Base-by-base conservation (phyloP, 2,797 vertebrate genomes). In the Coranthus polyacanthus region DNA sequence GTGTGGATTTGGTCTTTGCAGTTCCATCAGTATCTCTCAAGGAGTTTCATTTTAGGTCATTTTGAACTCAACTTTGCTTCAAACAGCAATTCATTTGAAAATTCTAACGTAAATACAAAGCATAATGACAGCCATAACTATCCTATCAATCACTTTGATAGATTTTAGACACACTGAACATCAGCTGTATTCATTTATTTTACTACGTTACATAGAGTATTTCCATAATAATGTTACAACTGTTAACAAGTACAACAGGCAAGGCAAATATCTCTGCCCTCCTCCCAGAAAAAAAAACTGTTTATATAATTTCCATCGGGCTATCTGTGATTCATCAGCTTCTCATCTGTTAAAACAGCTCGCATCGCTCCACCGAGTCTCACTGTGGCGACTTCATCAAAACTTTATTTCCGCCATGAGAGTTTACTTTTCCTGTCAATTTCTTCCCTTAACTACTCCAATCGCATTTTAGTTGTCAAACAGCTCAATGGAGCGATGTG, bases 401-500 rank as follows among this genome's bases (percentile, higher is more conserved):
- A 56, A 43, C 36, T 44, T 55, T 20, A 53, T 9, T 38, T 29
- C 15, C n/a, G 42, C 34, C 29, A 1, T 43, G 22, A 29, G 22
- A 59, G 12, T 44, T 47, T 24, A 12, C 44, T 20, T 20, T 57
- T 60, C 50, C 26, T 12, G 38, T 29, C 22, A 16, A 3, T 56
- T 57, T 42, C 18, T 52, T 53, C 12, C 6, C 24, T 20, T 26
- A 36, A 18, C 34, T 51, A 13, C 32, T 41, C 38, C 24, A 22
- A 22, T 1, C 38, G 39, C n/a, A 18, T 38, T 47, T 54, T 64
- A 47, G 54, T 16, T 56, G 66, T 67, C 38, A 11, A 20, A 39
- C 36, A 26, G 44, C 52, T 75, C 42, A 55, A 0, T 41, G 67
- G 46, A 53, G 56, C 20, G 22, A 21, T 34, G 13, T 36, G 34